Base-by-base conservation (phyloP, 30 jellyfish, hydroid and myxozoan species). In the Hydra vulgaris region DNA sequence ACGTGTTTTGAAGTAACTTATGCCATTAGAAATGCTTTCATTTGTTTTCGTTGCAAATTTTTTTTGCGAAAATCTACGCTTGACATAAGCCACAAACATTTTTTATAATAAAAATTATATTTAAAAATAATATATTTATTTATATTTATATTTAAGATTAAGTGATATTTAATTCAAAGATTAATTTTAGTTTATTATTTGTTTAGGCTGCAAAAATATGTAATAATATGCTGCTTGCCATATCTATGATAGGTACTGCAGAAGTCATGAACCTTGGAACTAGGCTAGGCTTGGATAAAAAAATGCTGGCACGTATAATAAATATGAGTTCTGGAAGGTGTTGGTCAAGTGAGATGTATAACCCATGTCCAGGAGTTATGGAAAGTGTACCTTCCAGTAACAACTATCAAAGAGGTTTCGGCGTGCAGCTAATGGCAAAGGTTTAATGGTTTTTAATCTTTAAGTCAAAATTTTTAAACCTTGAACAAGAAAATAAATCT, bases 351-450 rank as follows among this genome's bases (percentile, higher is more conserved):
- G 99, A 94, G 52, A 40, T 88, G 0, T 94, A 94, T 77, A 94
- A 94, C 66, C 99, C 99, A 70, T 84, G 90, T 81, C 99, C 99
- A 27, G 99, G 99, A 18, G 99, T 94, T n/a, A 53, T 94, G 21
- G 96, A 94, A 19, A 96, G 96, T 18, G 96, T 94, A n/a, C 99
- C 99, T 17, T 88, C 99, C 12, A 77, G 95, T 85, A 94, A 94
- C 66, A 79, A 94, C 77, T 94, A 94, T 74, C 94, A 94, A 70
- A 96, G 99, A 15, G 99, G 99, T 18, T 94, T 94, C 83, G 99
- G 96, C 0, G 74, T 86, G 16, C 95, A 94, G 83, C 95, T 94
- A n/a, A 94, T 94, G 99, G 95, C 99, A 1, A 94, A 94, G 95
- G 99, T 93, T n/a, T n/a, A n/a, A n/a, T n/a, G n/a, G n/a, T n/a